A percentile compares a stretch with the other conserved stretches of the same genome.
These are phyloP conservation scores for Euura saliciscinereae DNA, from an alignment of 1,140 invertebrate genomes.

Conservation along the genomic window DNA sequence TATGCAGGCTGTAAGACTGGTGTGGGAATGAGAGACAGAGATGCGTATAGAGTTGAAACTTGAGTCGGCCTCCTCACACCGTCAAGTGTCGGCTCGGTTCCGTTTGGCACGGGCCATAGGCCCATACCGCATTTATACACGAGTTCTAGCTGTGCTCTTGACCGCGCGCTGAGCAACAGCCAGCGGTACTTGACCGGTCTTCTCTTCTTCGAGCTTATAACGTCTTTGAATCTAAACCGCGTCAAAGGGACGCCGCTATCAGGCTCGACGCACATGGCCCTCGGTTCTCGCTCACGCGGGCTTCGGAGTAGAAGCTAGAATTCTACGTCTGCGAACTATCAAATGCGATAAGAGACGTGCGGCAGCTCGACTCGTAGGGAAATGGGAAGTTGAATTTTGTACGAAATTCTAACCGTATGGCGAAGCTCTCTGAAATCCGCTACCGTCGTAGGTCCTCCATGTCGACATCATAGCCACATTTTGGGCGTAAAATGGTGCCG, in stretches of 20 bases:
- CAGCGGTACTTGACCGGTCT: constrained; percentile 41
- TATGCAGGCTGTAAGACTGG: too few species aligned
- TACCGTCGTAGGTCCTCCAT: constrained; percentile 77
- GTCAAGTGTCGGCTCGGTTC: neutral
- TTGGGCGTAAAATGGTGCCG: constrained; percentile 70
- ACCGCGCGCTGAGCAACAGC: constrained; percentile 8
- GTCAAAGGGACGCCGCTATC: constrained; percentile 48
- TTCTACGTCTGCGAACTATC: too few species aligned
- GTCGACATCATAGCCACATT: constrained; percentile 79
- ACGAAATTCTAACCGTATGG: constrained; percentile 67
- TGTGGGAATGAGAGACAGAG: too few species aligned
- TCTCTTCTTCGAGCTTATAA: too few species aligned
- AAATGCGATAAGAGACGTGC: too few species aligned
- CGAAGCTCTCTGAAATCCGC: constrained; percentile 74
- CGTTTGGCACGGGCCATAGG: neutral
- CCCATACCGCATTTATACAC: neutral
- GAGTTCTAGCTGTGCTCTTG: neutral
- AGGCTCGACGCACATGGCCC: constrained; percentile 48
- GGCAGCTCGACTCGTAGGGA: neutral
- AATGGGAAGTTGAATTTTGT: neutral
- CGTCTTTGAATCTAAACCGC: constrained; percentile 24
- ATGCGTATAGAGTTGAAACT: neutral
- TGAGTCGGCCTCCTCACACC: neutral
- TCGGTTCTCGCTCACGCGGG: neutral
- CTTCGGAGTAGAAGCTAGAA: too few species aligned